A percentile compares a stretch with the other conserved stretches of the same genome.
These are phyloP conservation scores for Gasterosteus nipponicus DNA, from an alignment of 2,113 vertebrate species.

Conservation along the genomic window DNA sequence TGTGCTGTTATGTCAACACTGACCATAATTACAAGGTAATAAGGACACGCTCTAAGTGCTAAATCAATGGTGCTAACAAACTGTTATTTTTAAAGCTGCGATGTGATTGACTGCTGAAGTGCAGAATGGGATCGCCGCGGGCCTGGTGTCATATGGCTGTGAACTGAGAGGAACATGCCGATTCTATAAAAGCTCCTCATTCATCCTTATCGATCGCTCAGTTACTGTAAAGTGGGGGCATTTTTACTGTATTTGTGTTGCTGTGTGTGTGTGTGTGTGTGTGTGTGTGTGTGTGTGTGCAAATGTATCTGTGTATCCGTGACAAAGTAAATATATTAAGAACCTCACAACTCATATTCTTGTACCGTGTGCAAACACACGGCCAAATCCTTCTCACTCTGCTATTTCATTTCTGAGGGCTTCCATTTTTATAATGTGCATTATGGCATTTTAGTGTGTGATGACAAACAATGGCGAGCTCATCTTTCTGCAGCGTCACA, in stretches of 20 bases:
- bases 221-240: conserved; percentile 83
- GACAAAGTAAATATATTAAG: conserved; percentile 77
- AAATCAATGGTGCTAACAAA: conserved; percentile 87
- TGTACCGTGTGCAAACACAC: conserved; percentile 28
- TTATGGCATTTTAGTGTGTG: conserved; percentile 54
- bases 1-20: conserved; percentile 83
- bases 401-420: conserved; percentile 69
- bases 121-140: conserved; percentile 77
- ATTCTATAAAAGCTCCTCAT: conserved; percentile 79
- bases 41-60: conserved; percentile 84
- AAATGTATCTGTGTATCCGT: conserved; percentile 42
- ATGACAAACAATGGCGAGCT: conserved; percentile 38
- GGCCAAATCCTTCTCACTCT: conserved; percentile 59
- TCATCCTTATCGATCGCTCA: conserved; percentile 82
- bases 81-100: conserved; percentile 82
- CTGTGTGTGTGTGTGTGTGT: conserved; percentile 30
- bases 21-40: conserved; percentile 86
- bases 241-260: conserved; percentile 79
- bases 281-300: conserved; percentile 28
- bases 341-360: conserved; percentile 82
- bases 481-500: conserved; percentile 35
- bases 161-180: conserved; percentile 78
- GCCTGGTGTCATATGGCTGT: conserved; percentile 75
- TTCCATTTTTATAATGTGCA: conserved; percentile 65
- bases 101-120: conserved; percentile 81